These are phyloP conservation scores for Lepidotrigona ventralis DNA, from an alignment of 1,140 invertebrate genomes.

Conservation along the genomic window DNA sequence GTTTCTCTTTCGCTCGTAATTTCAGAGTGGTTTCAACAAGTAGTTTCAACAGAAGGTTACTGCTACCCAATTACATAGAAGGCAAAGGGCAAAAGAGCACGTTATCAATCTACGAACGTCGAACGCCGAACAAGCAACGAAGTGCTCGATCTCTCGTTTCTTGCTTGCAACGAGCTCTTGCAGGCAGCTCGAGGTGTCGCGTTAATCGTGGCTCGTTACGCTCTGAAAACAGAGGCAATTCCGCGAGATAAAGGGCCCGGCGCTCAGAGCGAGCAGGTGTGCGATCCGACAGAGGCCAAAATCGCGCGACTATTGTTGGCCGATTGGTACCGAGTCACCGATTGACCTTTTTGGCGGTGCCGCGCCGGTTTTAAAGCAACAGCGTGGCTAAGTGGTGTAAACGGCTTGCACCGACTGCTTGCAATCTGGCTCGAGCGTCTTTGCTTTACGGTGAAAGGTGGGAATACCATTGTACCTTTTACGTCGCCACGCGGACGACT, in stretches of 20 bases:
- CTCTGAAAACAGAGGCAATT: constrained; percentile 12
- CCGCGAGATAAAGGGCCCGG: constrained; percentile 25
- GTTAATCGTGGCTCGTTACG: constrained; percentile 26
- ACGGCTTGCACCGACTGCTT: constrained; percentile 35
- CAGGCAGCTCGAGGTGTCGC: neutral
- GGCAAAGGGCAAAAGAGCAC: neutral
- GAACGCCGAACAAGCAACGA: neutral
- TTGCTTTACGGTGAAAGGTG: constrained; percentile 62
- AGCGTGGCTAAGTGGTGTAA: constrained; percentile 57
- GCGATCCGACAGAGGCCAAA: constrained; percentile 57
- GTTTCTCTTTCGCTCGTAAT: neutral
- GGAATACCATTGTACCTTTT: constrained; percentile 64
- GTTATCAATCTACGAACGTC: too few species aligned
- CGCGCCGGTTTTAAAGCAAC: constrained; percentile 38
- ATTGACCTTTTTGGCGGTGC: constrained; percentile 56
- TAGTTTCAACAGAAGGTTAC: neutral
- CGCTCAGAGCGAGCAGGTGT: constrained; percentile 29
- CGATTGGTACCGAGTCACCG: constrained; percentile 43
- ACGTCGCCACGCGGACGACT: constrained; percentile 30
- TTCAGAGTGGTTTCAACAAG: neutral
- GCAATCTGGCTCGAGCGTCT: constrained; percentile 23
- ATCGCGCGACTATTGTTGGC: constrained; percentile 55
- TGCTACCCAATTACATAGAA: neutral
- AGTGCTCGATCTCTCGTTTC: neutral
- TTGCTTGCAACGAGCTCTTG: constrained; percentile 1